Conservation (phyloP, 37 sponge, comb jelly and placozoan genomes). For the Cladorhizidae sp. region DNA sequence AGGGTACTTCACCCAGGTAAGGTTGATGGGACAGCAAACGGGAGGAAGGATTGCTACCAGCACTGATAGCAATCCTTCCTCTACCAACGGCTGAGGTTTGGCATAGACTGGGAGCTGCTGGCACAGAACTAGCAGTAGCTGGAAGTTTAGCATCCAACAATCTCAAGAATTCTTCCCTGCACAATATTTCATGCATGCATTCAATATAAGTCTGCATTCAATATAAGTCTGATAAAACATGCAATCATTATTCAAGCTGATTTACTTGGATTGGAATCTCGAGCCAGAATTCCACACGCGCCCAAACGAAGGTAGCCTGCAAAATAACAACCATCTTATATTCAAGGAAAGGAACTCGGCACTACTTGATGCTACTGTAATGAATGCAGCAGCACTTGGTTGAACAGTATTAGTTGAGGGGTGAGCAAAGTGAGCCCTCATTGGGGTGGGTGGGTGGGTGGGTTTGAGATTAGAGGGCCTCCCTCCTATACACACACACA, state of each 20-base stretch:
- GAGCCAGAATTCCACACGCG: conserved; percentile 83
- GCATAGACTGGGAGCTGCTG: no score
- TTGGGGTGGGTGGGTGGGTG: no score
- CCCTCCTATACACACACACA: no score
- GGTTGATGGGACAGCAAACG: background rate
- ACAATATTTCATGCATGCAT: background rate
- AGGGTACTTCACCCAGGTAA: background rate
- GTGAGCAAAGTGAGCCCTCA: background rate
- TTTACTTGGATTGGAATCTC: conserved; percentile 68
- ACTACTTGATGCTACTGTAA: background rate
- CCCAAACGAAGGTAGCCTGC: conserved; percentile 80
- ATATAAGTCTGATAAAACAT: background rate
- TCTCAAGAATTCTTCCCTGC: no score
- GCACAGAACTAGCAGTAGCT: no score
- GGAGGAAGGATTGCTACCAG: background rate
- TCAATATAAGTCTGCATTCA: background rate
- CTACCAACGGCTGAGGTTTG: no score
- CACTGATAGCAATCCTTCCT: background rate
- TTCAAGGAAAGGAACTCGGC: no score
- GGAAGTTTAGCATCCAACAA: no score
- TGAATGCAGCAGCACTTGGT: background rate
- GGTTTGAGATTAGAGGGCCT: no score
- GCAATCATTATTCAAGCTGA: background rate
- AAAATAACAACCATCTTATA: background rate
- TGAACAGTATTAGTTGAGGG: background rate